A percentile compares a stretch with the other conserved stretches of the same genome.
Conservation (phyloP, 2,113 vertebrate species). For the Manacus vitellinus region DNA sequence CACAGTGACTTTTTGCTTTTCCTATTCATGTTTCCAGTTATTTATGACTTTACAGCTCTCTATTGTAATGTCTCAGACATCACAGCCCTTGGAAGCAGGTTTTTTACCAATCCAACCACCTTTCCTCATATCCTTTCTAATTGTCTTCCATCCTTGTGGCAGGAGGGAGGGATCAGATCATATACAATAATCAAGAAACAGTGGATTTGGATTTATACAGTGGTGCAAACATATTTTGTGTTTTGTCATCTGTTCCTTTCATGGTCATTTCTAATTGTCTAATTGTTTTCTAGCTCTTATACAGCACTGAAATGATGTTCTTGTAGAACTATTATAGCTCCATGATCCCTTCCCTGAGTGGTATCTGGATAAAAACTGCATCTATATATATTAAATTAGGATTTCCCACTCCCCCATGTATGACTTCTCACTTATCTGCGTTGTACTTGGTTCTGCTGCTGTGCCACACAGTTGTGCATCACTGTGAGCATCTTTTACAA, state of each 20-base stretch:
- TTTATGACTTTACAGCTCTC: neutral
- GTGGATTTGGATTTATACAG: neutral
- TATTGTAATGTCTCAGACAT: neutral
- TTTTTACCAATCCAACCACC: neutral
- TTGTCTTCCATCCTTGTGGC: neutral
- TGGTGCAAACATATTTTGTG: neutral
- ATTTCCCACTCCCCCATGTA: rapidly evolving
- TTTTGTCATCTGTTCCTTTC: neutral
- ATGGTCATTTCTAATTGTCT: neutral
- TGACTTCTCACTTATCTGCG: neutral
- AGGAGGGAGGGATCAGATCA: neutral
- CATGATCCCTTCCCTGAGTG: neutral
- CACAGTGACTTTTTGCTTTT: neutral
- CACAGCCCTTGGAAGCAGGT: neutral
- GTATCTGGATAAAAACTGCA: neutral
- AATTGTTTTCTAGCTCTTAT: neutral
- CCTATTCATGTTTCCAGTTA: neutral
- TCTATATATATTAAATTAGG: neutral
- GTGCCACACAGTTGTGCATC: neutral
- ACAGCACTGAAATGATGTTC: rapidly evolving
- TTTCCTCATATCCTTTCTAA: neutral
- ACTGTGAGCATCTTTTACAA: neutral
- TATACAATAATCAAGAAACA: neutral
- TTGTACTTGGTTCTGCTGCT: neutral
- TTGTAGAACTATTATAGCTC: neutral